phyloP scores from a whole-genome alignment of 1,140 invertebrate genomes.

The Agraylea sexmaculata region DNA sequence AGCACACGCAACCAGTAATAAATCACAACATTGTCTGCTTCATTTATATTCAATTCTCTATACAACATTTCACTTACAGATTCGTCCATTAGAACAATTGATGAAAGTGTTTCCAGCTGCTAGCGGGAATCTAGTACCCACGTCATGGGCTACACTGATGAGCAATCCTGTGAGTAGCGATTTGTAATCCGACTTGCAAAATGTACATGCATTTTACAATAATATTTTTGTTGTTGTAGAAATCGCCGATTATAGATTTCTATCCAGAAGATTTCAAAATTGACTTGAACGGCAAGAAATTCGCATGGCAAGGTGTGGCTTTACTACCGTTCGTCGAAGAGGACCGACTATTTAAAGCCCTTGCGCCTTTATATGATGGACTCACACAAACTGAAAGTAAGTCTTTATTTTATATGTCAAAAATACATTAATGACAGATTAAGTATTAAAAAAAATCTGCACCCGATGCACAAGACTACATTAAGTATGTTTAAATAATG shows the following conservation, averaged over 20 bases:
- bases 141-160: slow-evolving; percentile 92
- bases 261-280: slow-evolving; percentile 98
- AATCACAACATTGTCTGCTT: neutral
- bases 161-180: slow-evolving; percentile 62
- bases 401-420: slow-evolving; percentile 19
- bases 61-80: slow-evolving; percentile 50
- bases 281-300: slow-evolving; percentile 98
- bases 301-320: slow-evolving; percentile 98
- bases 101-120: slow-evolving; percentile 99
- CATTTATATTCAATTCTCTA: slow-evolving; percentile 1
- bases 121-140: slow-evolving; percentile 85
- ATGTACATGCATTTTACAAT: slow-evolving; percentile 4
- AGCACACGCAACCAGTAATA: slow-evolving; percentile 72
- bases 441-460: too few species aligned
- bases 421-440: slow-evolving; percentile 6
- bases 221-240: slow-evolving; percentile 40
- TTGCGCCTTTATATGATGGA: slow-evolving; percentile 66
- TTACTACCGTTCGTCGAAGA: slow-evolving; percentile 97
- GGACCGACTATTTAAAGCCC: slow-evolving; percentile 73
- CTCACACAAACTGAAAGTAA: slow-evolving; percentile 72
- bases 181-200: slow-evolving; percentile 9
- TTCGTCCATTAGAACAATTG: slow-evolving; percentile 93
- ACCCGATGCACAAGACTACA: too few species aligned
- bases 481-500: too few species aligned
- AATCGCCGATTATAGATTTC: slow-evolving; percentile 96